Conservation (phyloP, 2,888 invertebrate species). For the Ophraella communa region DNA sequence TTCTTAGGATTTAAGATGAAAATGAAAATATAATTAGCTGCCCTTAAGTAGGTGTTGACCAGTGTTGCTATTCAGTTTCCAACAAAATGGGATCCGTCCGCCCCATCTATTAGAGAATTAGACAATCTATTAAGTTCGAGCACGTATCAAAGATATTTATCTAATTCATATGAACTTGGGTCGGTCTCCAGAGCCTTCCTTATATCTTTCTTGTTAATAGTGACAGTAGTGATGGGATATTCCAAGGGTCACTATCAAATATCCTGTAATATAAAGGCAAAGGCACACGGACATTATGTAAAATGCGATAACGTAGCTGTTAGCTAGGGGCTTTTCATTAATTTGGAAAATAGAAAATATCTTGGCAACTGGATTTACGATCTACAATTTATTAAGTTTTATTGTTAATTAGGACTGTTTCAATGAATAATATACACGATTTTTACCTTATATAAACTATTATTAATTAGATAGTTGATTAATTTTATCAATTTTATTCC, state of each 20-base stretch:
- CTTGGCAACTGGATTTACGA: neutral
- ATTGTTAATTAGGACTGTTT: neutral
- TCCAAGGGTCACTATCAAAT: constrained; percentile 22
- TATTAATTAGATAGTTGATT: too few species aligned
- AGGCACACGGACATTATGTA: constrained; percentile 7
- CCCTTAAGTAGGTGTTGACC: neutral
- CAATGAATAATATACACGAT: too few species aligned
- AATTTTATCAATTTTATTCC: too few species aligned
- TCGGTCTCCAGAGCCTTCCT: constrained; percentile 18
- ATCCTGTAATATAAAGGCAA: constrained; percentile 19
- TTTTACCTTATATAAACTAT: too few species aligned
- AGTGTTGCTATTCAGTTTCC: constrained; percentile 4
- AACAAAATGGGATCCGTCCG: neutral
- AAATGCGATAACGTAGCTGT: constrained; percentile 11
- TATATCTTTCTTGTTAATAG: constrained; percentile 26
- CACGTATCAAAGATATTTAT: constrained; percentile 26
- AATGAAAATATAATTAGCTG: too few species aligned
- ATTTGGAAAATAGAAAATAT: neutral
- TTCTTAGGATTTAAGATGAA: too few species aligned
- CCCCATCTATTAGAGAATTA: constrained; percentile 24
- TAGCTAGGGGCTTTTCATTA: neutral
- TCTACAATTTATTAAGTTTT: neutral
- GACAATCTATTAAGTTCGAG: constrained; percentile 20
- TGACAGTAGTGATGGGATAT: constrained; percentile 9
- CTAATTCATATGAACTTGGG: constrained; percentile 15